These are phyloP conservation scores for Colistium nudipinnis DNA, from an alignment of 2,113 vertebrate species.

Conservation along the genomic window DNA sequence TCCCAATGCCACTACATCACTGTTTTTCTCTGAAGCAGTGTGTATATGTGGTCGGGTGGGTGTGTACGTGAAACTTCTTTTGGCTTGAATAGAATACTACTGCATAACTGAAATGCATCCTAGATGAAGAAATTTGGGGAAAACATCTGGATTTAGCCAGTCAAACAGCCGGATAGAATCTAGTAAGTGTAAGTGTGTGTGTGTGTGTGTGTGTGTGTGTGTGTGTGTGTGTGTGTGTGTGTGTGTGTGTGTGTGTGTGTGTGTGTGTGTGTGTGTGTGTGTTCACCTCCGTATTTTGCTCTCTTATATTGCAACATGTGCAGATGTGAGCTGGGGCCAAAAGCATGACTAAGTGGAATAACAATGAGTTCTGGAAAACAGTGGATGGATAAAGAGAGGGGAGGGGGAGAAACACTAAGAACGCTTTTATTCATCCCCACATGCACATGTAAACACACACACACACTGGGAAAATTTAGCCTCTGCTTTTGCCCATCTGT, in stretches of 20 bases:
- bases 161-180: slow-evolving; percentile 71
- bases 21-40: slow-evolving; percentile 1
- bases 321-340: slow-evolving; percentile 61
- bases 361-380: slow-evolving; percentile 63
- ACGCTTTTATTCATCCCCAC: no score
- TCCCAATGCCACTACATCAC: slow-evolving; percentile 16
- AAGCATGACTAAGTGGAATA: slow-evolving; percentile 61
- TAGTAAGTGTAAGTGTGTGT: background rate
- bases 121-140: slow-evolving; percentile 56
- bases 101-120: slow-evolving; percentile 45
- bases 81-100: slow-evolving; percentile 23
- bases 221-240: slow-evolving; percentile 33
- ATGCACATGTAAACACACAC: no score
- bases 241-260: slow-evolving; percentile 19
- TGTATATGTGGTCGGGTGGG: background rate
- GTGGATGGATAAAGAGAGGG: background rate
- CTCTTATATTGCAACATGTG: slow-evolving; percentile 67
- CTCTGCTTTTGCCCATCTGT: no score
- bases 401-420: slow-evolving; percentile 21
- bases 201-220: background rate
- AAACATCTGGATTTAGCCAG: slow-evolving; percentile 69
- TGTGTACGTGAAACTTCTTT: slow-evolving; percentile 11
- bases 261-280: slow-evolving; percentile 33
- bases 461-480: no score
- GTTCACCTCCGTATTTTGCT: slow-evolving; percentile 45